phyloP scores from a whole-genome alignment of 2,113 vertebrate genomes.

The Pterocles orientalis region DNA sequence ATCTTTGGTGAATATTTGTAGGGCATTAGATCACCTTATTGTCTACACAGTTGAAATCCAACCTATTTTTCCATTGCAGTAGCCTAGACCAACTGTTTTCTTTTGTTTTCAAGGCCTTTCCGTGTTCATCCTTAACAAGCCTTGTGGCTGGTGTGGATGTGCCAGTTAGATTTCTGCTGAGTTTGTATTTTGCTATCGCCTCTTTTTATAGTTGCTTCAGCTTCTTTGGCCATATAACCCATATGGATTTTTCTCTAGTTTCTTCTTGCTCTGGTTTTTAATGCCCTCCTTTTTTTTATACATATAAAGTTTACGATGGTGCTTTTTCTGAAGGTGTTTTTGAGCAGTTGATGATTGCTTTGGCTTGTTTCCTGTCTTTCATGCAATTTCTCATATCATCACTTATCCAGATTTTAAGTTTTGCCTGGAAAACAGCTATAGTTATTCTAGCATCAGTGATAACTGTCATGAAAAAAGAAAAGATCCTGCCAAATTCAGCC shows the following conservation, averaged over 20 bases:
- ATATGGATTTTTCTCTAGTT: slow-evolving; percentile 26
- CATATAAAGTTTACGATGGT: slow-evolving; percentile 31
- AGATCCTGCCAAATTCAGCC: slow-evolving; percentile 3
- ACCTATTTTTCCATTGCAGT: neutral
- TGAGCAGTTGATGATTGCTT: slow-evolving; percentile 62
- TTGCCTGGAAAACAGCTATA: slow-evolving; percentile 42
- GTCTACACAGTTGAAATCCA: slow-evolving; percentile 10
- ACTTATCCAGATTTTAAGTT: slow-evolving; percentile 49
- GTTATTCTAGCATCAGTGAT: slow-evolving; percentile 52
- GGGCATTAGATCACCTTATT: neutral
- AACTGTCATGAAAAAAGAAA: neutral
- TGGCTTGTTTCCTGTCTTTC: slow-evolving; percentile 62
- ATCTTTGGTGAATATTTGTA: neutral
- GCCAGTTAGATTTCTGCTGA: slow-evolving; percentile 48
- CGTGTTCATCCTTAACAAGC: neutral
- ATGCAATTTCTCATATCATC: slow-evolving; percentile 49
- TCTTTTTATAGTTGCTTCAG: slow-evolving; percentile 16
- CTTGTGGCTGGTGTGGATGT: slow-evolving; percentile 12
- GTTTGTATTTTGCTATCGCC: slow-evolving; percentile 17
- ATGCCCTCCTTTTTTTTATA: slow-evolving; percentile 16
- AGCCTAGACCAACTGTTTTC: slow-evolving; percentile 17
- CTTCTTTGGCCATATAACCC: slow-evolving; percentile 20
- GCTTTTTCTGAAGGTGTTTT: slow-evolving; percentile 65
- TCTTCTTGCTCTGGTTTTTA: slow-evolving; percentile 43
- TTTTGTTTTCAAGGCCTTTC: slow-evolving; percentile 29